Evolutionary conservation across 1,140 invertebrate species (phyloP), one percentile per base, ranked within the genome.

Genomic region (Portunus trituberculatus): DNA sequence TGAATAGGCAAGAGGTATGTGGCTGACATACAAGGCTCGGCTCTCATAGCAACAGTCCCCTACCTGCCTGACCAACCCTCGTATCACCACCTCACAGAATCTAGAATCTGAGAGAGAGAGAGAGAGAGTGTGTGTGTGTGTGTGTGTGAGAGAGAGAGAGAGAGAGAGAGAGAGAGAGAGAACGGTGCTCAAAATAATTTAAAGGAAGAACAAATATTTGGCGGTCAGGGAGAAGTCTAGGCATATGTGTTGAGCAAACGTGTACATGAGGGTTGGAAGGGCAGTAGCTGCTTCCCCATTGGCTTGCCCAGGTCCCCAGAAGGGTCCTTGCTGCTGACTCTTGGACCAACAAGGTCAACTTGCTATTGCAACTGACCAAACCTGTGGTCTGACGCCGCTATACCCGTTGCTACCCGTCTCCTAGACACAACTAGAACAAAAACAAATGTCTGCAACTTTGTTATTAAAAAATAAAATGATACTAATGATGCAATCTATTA

Each of bases 391-490:
- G 94, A 95, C 94, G 94, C 94, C 94, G 94, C 94, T 95, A 86
- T 95, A 92, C 91, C 91, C 94, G 94, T 95, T 95, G 91, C 90
- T 95, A 95, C 94, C 94, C 94, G 94, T 95, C 94, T 95, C 94
- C 94, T 95, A 95, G 90, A 95, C 94, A 95, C 94, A 95, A 95
- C 91, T 95, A 95, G 94, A 95, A 95, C 94, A 95, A 95, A 93
- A 94, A 90, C 67, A 93, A 95, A 95, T 95, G 94, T 95, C 94
- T 95, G 94, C 94, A 95, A 95, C 94, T 95, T 95, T 95, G 94
- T 95, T 95, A 95, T 95, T 95, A 95, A 95, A 95, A 94, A 95
- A 95, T 95, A 95, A 95, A 95, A 95, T 95, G 91, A 95, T 95
- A 93, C 94, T 95, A 95, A 95, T 95, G 94, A 95, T 83, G 76